Conservation (phyloP, 1,140 invertebrate species). For the Bombus cullumanus region DNA sequence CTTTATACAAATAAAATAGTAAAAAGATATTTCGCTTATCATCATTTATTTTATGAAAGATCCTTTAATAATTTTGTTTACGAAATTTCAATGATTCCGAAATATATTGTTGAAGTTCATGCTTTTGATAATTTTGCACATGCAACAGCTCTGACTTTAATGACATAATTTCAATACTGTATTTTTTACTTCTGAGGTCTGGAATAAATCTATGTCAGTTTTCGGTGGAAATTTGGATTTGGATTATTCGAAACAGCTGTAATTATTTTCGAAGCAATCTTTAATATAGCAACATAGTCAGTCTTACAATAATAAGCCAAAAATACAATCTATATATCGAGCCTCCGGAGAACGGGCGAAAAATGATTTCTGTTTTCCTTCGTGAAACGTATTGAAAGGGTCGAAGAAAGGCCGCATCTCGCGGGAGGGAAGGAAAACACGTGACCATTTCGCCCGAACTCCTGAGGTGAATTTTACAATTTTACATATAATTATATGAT, state of each 20-base stretch:
- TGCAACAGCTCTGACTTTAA: no score
- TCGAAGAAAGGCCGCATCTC: background rate
- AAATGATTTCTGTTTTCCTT: slow-evolving; percentile 41
- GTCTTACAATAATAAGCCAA: slow-evolving; percentile 83
- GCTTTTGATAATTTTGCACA: background rate
- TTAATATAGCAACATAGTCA: slow-evolving; percentile 83
- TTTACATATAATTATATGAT: slow-evolving; percentile 77
- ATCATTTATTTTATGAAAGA: background rate
- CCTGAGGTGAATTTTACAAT: slow-evolving; percentile 78
- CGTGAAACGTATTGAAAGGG: slow-evolving; percentile 24
- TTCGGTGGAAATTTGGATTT: background rate
- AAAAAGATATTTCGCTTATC: background rate
- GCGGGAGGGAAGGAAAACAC: slow-evolving; percentile 20
- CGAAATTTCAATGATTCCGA: background rate
- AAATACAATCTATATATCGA: slow-evolving; percentile 82
- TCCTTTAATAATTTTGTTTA: background rate
- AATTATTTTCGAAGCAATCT: slow-evolving; percentile 75
- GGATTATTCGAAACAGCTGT: background rate
- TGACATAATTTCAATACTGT: no score
- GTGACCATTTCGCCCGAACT: slow-evolving; percentile 67
- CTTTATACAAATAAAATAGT: slow-evolving; percentile 65
- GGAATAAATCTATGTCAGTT: background rate
- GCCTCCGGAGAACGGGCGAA: slow-evolving; percentile 74
- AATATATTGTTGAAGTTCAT: background rate
- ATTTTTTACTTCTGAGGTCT: background rate